Percentiles rank a stretch among this genome's conserved stretches.
Conservation (phyloP, 64 coral and sea anemone genomes). For the Actinia equina region DNA sequence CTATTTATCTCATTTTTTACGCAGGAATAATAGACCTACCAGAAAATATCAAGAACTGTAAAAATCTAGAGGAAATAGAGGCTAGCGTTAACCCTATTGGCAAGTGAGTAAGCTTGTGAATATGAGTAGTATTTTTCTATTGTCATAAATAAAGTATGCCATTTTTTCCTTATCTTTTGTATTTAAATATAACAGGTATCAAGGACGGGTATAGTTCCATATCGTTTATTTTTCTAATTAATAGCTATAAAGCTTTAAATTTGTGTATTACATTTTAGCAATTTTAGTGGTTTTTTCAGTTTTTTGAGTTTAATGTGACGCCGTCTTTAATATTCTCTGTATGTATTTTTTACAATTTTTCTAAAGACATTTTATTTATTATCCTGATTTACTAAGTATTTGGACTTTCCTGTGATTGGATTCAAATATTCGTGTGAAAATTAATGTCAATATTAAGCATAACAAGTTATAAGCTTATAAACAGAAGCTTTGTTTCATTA, state of each 20-base stretch:
- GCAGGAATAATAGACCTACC: conserved; percentile 92
- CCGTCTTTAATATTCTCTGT: background rate
- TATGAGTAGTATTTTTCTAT: background rate
- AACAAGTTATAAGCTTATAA: background rate
- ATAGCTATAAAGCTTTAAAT: no score
- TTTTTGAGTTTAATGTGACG: no score
- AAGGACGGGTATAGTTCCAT: background rate
- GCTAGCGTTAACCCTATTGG: conserved; percentile 91
- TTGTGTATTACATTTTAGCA: no score
- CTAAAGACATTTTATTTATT: background rate
- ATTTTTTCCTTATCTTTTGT: background rate
- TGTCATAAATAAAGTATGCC: no score
- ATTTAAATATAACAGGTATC: background rate
- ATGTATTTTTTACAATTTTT: background rate
- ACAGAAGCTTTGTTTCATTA: no score
- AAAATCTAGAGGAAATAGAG: conserved; percentile 80
- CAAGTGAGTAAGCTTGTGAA: conserved; percentile 60
- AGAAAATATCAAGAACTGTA: conserved; percentile 87
- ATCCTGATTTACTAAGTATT: background rate
- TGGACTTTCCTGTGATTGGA: background rate
- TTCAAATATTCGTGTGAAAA: background rate
- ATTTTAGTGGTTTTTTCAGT: no score
- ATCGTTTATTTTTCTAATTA: no score
- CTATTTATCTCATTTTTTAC: background rate
- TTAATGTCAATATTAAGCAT: background rate